A percentile compares a stretch with the other conserved stretches of the same genome.
Evolutionary conservation across 2,113 vertebrate species (phyloP).

Genomic region (Phoxinus phoxinus): DNA sequence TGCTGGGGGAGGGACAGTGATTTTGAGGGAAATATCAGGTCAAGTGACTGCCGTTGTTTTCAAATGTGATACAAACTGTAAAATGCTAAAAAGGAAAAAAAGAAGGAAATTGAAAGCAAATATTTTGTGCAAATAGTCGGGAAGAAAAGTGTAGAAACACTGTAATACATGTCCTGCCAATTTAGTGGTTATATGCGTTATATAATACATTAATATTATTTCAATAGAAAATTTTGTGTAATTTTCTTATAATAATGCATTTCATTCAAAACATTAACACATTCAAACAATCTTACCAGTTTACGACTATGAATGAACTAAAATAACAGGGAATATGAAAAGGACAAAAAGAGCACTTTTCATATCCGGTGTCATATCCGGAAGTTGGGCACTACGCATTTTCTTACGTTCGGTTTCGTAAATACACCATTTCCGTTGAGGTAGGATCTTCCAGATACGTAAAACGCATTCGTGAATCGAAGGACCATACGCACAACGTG

Average conservation of each 20-base stretch:
- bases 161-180: neutral
- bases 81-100: neutral
- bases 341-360: neutral
- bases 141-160: neutral
- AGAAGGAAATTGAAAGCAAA: neutral
- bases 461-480: neutral
- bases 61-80: too few species aligned
- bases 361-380: conserved; percentile 46
- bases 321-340: neutral
- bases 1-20: neutral
- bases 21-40: neutral
- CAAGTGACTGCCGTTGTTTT: neutral
- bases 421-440: neutral
- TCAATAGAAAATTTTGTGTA: neutral
- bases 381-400: conserved; percentile 27
- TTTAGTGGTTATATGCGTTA: neutral
- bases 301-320: neutral
- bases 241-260: neutral
- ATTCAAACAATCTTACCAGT: neutral
- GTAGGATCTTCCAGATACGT: neutral
- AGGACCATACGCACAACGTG: conserved; percentile 55
- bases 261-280: neutral
- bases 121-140: neutral
- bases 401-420: conserved; percentile 13
- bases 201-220: neutral